Conservation (phyloP, 2,888 invertebrate genomes). For the Dryococelus australis region DNA sequence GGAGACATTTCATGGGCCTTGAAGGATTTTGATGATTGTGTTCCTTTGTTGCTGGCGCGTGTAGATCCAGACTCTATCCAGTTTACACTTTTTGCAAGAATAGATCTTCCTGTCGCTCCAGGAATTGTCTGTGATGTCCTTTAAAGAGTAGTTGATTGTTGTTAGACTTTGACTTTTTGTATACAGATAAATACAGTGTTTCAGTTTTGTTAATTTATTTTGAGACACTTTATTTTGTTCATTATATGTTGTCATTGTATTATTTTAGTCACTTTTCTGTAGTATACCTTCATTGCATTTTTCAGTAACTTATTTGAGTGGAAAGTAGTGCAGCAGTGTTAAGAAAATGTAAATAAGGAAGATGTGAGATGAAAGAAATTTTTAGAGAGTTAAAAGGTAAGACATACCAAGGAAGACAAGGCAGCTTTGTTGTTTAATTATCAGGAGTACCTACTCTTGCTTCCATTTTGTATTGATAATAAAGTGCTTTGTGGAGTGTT, state of each 20-base stretch:
- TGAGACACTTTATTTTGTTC: background rate
- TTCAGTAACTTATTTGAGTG: background rate
- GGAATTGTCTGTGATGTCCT: conserved; percentile 2
- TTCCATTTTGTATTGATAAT: too few relatives aligned
- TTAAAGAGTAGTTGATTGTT: background rate
- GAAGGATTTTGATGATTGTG: conserved; percentile 11
- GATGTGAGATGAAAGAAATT: too few relatives aligned
- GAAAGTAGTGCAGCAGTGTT: too few relatives aligned
- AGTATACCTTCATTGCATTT: background rate
- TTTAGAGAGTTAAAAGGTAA: too few relatives aligned
- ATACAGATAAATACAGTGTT: too few relatives aligned
- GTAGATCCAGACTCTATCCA: background rate
- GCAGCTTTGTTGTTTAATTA: too few relatives aligned
- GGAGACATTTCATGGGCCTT: conserved; percentile 22
- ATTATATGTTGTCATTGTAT: background rate
- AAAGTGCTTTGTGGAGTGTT: too few relatives aligned
- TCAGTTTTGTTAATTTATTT: background rate
- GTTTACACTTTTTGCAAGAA: background rate
- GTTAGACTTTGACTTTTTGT: background rate
- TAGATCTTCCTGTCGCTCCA: conserved; percentile 12
- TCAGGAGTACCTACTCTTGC: too few relatives aligned
- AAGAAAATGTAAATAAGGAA: too few relatives aligned
- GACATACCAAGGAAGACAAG: too few relatives aligned
- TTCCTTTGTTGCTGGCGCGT: background rate
- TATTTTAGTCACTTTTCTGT: background rate